Evolutionary conservation across 2,113 vertebrate species (phyloP).

Genomic region (Melanerpes aurifrons): DNA sequence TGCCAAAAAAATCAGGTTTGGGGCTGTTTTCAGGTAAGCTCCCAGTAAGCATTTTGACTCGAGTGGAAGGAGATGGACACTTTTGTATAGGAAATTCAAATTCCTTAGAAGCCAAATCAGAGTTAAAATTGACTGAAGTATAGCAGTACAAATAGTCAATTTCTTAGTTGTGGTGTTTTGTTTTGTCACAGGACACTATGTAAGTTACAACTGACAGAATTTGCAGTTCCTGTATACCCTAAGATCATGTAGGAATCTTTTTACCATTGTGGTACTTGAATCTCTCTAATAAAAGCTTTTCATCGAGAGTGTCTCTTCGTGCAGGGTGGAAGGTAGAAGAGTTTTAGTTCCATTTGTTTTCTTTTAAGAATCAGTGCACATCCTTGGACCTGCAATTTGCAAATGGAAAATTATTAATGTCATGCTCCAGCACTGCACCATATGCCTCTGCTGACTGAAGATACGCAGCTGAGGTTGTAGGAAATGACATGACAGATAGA

Average conservation of each 20-base stretch:
- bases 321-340: neutral
- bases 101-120: neutral
- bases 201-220: neutral
- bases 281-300: conserved; percentile 21
- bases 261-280: conserved; percentile 34
- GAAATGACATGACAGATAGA: neutral
- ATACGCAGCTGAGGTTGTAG: neutral
- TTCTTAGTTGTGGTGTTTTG: neutral
- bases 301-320: neutral
- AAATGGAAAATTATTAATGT: conserved; percentile 48
- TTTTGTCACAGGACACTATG: neutral
- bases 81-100: neutral
- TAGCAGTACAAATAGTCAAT: neutral
- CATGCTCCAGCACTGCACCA: neutral
- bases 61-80: neutral
- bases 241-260: conserved; percentile 23
- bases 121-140: neutral
- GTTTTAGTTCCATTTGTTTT: conserved; percentile 48
- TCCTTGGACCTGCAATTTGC: conserved; percentile 63
- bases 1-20: neutral
- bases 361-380: conserved; percentile 20
- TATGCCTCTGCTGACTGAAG: neutral
- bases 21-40: neutral
- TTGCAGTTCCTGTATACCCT: conserved; percentile 35
- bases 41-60: neutral